Conservation (phyloP, 2,888 invertebrate genomes). For the Melipona beecheii region DNA sequence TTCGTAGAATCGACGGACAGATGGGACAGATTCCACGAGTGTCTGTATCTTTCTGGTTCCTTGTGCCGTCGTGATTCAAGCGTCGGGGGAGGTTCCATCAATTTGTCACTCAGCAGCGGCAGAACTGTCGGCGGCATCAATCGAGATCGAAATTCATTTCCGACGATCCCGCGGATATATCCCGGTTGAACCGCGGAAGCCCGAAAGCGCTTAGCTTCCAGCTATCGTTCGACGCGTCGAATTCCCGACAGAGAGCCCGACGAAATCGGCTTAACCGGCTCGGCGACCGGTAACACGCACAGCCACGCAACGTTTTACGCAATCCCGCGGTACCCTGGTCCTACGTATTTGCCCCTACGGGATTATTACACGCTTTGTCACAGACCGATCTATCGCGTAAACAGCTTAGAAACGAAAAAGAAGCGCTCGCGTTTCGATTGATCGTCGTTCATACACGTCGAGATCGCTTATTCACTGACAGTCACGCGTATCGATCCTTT, state of each 20-base stretch:
- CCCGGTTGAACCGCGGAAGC: slow-evolving; percentile 10
- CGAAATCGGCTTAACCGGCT: slow-evolving; percentile 10
- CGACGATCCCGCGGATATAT: slow-evolving; percentile 21
- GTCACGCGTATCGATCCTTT: not conserved
- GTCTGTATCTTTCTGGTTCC: not conserved
- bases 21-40: not conserved
- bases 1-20: too few relatives aligned
- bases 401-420: not conserved
- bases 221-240: slow-evolving; percentile 21
- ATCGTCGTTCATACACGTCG: not conserved
- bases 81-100: not conserved
- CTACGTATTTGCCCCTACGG: not conserved
- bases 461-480: not conserved
- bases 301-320: slow-evolving; percentile 13
- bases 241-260: not conserved
- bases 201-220: slow-evolving; percentile 22
- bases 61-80: not conserved
- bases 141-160: slow-evolving; percentile 27
- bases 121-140: not conserved
- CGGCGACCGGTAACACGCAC: not conserved
- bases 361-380: slow-evolving; percentile 18
- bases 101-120: not conserved
- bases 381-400: not conserved
- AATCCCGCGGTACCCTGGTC: not conserved
- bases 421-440: not conserved